Percentiles rank a stretch among this genome's conserved stretches.
phyloP scores from a whole-genome alignment of 2,888 invertebrate genomes.

The Drosophila nigritarsus region DNA sequence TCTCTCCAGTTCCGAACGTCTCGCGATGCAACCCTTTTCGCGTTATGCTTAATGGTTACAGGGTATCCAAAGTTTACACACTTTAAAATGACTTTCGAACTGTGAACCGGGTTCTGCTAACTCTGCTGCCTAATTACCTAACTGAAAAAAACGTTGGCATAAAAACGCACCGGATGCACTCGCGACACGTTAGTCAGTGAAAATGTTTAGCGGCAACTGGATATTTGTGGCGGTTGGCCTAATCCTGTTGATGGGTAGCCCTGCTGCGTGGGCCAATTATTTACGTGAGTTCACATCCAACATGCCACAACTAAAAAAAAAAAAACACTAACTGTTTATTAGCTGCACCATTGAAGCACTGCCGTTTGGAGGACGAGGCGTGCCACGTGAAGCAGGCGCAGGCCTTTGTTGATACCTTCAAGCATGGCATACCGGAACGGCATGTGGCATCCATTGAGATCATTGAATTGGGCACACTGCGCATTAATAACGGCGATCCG shows the following conservation, averaged over 20 bases:
- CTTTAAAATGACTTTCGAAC: background rate
- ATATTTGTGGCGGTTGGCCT: background rate
- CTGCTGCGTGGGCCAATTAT: background rate
- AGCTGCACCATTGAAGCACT: slow-evolving; percentile 64
- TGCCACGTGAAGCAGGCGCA: slow-evolving; percentile 59
- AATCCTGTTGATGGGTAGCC: background rate
- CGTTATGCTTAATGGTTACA: too few relatives aligned
- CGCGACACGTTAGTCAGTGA: slow-evolving; percentile 26
- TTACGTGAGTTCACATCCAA: slow-evolving; percentile 20
- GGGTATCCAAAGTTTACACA: slow-evolving; percentile 3
- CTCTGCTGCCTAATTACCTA: background rate
- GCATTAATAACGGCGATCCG: slow-evolving; percentile 50
- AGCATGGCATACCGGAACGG: slow-evolving; percentile 52
- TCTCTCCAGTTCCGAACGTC: background rate
- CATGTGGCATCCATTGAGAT: slow-evolving; percentile 55
- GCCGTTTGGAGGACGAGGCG: slow-evolving; percentile 58
- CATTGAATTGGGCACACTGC: slow-evolving; percentile 49
- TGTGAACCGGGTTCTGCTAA: slow-evolving; percentile 4
- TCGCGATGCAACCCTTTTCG: background rate
- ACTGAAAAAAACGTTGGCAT: slow-evolving; percentile 13
- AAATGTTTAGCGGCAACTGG: slow-evolving; percentile 21
- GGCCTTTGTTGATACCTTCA: slow-evolving; percentile 32
- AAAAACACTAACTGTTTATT: slow-evolving; percentile 20
- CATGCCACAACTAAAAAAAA: background rate
- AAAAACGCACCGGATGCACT: slow-evolving; percentile 34